Evolutionary conservation across 1,140 invertebrate species (phyloP).

Genomic region (Micrasema longulum): DNA sequence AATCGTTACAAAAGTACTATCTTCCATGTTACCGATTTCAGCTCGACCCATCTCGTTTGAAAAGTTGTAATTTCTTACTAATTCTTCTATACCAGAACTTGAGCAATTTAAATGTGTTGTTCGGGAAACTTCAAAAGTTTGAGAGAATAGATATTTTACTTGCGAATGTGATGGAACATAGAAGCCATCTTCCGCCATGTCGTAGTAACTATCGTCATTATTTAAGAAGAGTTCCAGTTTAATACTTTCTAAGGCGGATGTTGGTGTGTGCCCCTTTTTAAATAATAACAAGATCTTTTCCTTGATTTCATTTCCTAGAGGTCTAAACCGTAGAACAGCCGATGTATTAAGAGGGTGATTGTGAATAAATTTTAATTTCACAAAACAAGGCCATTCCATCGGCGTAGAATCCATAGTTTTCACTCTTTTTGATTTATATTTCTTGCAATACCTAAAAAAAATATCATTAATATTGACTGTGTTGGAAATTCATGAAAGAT

Average conservation of each 20-base stretch:
- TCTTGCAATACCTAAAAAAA: slow-evolving; percentile 45
- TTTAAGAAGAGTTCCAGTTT: slow-evolving; percentile 51
- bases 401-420: slow-evolving; percentile 33
- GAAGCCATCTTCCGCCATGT: slow-evolving; percentile 47
- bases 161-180: slow-evolving; percentile 49
- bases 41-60: slow-evolving; percentile 35
- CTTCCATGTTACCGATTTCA: slow-evolving; percentile 44
- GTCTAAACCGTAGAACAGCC: slow-evolving; percentile 49
- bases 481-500: too few species aligned
- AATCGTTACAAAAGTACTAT: slow-evolving; percentile 46
- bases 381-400: slow-evolving; percentile 50
- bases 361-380: slow-evolving; percentile 49
- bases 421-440: slow-evolving; percentile 45
- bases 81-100: slow-evolving; percentile 38
- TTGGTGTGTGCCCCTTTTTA: slow-evolving; percentile 46
- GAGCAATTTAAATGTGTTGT: slow-evolving; percentile 37
- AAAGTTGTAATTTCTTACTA: slow-evolving; percentile 45
- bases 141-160: slow-evolving; percentile 50
- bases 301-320: slow-evolving; percentile 48
- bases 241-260: slow-evolving; percentile 51
- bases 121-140: slow-evolving; percentile 41
- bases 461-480: too few species aligned
- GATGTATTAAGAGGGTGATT: slow-evolving; percentile 49
- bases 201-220: slow-evolving; percentile 49
- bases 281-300: slow-evolving; percentile 47